Evolutionary conservation across 2,113 vertebrate genomes (phyloP), one percentile per base, ranked within the genome.

Genomic region (Lagopus leucura): DNA sequence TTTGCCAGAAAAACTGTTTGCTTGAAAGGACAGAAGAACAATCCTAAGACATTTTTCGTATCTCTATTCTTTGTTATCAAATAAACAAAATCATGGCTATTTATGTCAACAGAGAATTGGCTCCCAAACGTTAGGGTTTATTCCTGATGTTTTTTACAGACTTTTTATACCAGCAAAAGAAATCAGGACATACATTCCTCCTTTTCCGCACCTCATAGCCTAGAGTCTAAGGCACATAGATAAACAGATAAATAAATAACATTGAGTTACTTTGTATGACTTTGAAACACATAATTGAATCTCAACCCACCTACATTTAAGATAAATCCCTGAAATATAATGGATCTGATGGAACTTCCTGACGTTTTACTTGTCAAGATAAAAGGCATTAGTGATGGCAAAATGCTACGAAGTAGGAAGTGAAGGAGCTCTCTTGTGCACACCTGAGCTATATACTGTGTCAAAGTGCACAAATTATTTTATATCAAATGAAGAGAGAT

Each of bases 1-100:
- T 85, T 91, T 34, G 64, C 74, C 76, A 95, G 67, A 28, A 89
- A n/a, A 94, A 57, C 4, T 48, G 42, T 13, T 43, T 47, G 63
- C 80, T n/a, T 90, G 55, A 93, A 94, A 95, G 75, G 55, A 71
- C 28, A 22, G 19, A 32, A 65, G 30, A 85, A 83, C 48, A 74
- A 89, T 57, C 43, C 72, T 20, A 75, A 8, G 27, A 84, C 0
- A 13, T 30, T 84, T 74, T 83, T 69, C n/a, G n/a, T 64, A 32
- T 69, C 96, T 94, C 55, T 76, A 4, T 71, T 92, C 71, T 85
- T 88, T 82, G 60, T 72, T 83, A 91, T 72, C 50, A 70, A 92
- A 80, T 91, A 60, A 90, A 90, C 60, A 89, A 88, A 85, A 84
- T 82, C 92, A 94, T 36, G 50, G 87, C 25, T 74, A 72, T 75